Conservation (phyloP, 2,888 invertebrate species). For the Campoplex nolae region DNA sequence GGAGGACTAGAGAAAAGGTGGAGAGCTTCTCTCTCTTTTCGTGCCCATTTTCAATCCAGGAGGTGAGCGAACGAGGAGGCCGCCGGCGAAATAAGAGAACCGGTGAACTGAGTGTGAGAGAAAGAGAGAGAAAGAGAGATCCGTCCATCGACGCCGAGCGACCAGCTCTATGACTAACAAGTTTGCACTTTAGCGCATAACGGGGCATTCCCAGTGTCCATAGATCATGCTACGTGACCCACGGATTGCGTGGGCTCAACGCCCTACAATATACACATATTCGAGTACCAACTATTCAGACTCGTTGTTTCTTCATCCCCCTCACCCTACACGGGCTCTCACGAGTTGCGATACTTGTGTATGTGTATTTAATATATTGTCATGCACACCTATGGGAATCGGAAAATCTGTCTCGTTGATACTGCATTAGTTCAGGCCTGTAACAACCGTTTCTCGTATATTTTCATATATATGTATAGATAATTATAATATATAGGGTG, state of each 20-base stretch:
- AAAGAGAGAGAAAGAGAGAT: conserved; percentile 41
- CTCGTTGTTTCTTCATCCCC: conserved; percentile 41
- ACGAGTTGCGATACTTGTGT: background rate
- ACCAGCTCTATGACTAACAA: conserved; percentile 83
- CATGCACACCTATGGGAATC: conserved; percentile 33
- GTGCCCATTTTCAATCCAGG: conserved; percentile 60
- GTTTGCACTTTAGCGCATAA: conserved; percentile 84
- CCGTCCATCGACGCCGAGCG: conserved; percentile 66
- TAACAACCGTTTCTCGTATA: conserved; percentile 14
- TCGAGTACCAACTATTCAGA: conserved; percentile 40
- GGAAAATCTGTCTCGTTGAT: conserved; percentile 31
- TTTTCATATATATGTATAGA: background rate
- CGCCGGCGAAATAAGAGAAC: conserved; percentile 53
- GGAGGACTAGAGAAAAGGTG: conserved; percentile 66
- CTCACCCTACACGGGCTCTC: conserved; percentile 25
- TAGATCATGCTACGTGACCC: conserved; percentile 83
- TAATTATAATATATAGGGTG: background rate
- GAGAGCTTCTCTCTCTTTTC: conserved; percentile 70
- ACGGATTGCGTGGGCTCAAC: conserved; percentile 81
- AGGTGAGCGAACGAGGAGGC: conserved; percentile 58
- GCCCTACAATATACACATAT: conserved; percentile 55
- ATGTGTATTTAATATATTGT: conserved; percentile 28
- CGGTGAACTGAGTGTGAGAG: background rate
- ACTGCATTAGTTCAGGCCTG: conserved; percentile 31
- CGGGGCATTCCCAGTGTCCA: conserved; percentile 81